These are phyloP conservation scores for Hyles euphorbiae DNA, from an alignment of 1,140 invertebrate species.

Conservation along the genomic window DNA sequence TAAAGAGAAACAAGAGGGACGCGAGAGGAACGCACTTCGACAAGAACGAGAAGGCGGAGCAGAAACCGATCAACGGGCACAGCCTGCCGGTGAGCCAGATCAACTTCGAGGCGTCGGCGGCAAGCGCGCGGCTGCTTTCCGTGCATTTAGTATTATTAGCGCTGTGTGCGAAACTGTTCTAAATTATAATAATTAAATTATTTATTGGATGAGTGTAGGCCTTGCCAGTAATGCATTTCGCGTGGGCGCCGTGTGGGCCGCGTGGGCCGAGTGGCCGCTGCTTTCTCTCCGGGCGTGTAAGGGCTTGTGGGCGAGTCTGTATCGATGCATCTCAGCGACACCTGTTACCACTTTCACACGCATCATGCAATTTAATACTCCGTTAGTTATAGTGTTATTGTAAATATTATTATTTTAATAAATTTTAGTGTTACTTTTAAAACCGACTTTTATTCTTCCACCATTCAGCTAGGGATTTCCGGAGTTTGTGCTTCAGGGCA, in stretches of 20 bases:
- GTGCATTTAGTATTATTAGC: conserved; percentile 31
- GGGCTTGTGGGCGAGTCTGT: conserved; percentile 1
- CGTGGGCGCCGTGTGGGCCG: conserved; percentile 22
- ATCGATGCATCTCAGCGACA: conserved; percentile 18
- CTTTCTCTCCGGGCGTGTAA: conserved; percentile 5
- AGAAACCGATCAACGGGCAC: conserved; percentile 22
- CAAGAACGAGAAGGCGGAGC: conserved; percentile 30
- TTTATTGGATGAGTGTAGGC: conserved; percentile 63
- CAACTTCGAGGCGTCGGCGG: conserved; percentile 30
- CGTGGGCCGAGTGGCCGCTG: conserved; percentile 20
- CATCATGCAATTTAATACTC: conserved; percentile 69
- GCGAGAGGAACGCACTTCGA: conserved; percentile 52
- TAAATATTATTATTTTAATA: conserved; percentile 69
- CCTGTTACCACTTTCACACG: conserved; percentile 55
- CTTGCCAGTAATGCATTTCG: conserved; percentile 71
- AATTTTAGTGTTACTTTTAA: conserved; percentile 17
- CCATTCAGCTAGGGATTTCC: too few relatives aligned
- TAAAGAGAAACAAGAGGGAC: conserved; percentile 41
- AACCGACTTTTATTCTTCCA: too few relatives aligned
- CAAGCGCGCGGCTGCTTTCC: conserved; percentile 13
- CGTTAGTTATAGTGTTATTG: conserved; percentile 61
- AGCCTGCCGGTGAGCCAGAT: conserved; percentile 41
- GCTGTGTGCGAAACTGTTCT: conserved; percentile 32
- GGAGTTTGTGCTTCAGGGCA: too few relatives aligned
- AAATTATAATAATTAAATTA: conserved; percentile 47